Evolutionary conservation across 2,113 vertebrate species (phyloP).

Genomic region (Eonycteris spelaea): DNA sequence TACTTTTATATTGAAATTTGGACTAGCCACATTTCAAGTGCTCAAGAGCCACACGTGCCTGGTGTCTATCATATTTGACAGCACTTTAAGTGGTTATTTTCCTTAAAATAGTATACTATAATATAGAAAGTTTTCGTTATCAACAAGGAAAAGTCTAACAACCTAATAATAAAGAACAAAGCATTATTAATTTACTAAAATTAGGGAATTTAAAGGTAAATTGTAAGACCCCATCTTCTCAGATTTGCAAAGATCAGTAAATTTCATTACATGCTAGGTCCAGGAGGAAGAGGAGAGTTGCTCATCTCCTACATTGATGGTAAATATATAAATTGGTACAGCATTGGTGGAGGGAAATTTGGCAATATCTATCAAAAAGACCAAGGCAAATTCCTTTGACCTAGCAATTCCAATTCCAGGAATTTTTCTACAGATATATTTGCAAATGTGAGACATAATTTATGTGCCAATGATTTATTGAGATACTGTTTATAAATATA

Average conservation of each 20-base stretch:
- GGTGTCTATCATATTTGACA: neutral
- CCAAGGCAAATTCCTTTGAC: neutral
- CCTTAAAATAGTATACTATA: neutral
- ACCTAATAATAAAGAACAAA: neutral
- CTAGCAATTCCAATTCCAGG: neutral
- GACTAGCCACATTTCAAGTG: neutral
- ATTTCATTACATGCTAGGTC: neutral
- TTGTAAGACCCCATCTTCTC: neutral
- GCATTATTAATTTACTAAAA: neutral
- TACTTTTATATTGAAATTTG: neutral
- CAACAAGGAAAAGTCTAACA: neutral
- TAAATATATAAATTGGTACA: neutral
- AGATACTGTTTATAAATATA: neutral
- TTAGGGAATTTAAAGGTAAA: neutral
- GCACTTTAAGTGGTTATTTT: neutral
- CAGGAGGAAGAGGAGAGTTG: neutral
- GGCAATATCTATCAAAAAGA: neutral
- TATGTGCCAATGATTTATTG: neutral
- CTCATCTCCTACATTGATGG: neutral
- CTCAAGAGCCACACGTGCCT: neutral
- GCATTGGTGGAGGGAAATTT: neutral
- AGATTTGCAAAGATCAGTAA: neutral
- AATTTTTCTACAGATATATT: neutral
- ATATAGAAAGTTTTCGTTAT: neutral
- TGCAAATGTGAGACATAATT: neutral